Base-by-base conservation (phyloP, 2,888 invertebrate species). In the Melanophora roralis region DNA sequence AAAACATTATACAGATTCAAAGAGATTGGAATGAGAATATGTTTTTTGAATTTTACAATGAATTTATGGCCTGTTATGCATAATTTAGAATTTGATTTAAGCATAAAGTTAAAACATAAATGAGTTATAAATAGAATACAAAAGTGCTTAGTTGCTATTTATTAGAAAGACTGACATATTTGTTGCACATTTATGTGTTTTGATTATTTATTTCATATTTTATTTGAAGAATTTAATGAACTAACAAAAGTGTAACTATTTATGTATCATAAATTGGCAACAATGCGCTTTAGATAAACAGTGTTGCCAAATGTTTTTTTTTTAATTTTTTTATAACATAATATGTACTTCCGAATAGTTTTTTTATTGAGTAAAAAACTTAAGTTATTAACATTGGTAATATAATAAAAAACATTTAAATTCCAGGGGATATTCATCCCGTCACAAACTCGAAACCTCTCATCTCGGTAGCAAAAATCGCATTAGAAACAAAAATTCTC, bases 51-150 rank as follows among this genome's bases (percentile, higher is more conserved):
- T 19, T 32, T 32, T 68, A 34, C 68, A 16, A 36, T 45, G 55
- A 55, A 68, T 68, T 68, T 68, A 68, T 68, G 55, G 19, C 32
- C 43, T 55, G 34, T 23, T 53, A 34, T 68, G 55, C 55, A 55
- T 68, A 45, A 55, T 68, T 55, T 68, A 68, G 45, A 21, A 7
- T 68, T n/a, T 45, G 38, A 47, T 68, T 68, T 43, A 11, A 49
- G 38, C 38, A 34, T 19, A 45, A 51, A 36, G 49, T 60, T 34
- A 62, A 27, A 64, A 51, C 64, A 64, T 64, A 27, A 53, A 53
- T 23, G 43, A 59, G 43, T 32, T 49, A 27, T 21, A 19, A n/a
- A 64, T 64, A 51, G 49, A 64, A 38, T 38, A 27, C 27, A 27
- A 27, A 27, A n/a, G n/a, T n/a, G 27, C 6, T 27, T 27, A 23